Base-by-base conservation (phyloP, 2,113 vertebrate genomes). In the Chascanopsetta lugubris region DNA sequence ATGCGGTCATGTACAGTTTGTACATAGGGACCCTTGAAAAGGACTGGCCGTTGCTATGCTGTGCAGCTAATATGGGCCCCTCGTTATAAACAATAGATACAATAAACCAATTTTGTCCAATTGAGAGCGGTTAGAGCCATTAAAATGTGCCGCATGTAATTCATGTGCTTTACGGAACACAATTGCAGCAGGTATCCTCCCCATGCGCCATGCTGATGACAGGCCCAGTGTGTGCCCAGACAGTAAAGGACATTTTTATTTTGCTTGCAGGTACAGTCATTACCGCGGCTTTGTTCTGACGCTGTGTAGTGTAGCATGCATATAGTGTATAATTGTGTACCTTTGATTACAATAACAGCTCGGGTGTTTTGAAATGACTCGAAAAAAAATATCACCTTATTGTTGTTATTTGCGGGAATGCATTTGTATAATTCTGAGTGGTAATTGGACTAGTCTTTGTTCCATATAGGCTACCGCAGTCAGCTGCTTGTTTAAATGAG, bases 321-420 rank as follows among this genome's bases (percentile, higher is more conserved):
- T n/a, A 47, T 32, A 12, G 49, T 53, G 27, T 47, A n/a, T 54
- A 58, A 62, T 67, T 61, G 51, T 61, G 43, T 45, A 20, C 8
- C 15, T 60, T 72, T 88, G 63, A 81, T 81, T 77, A 25, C 47
- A 63, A 48, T 49, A 49, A 51, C 45, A 54, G n/a, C 51, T 61
- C 77, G 6, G 8, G 1, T 53, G n/a, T 47, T 17, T n/a, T 34
- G 21, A 30, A 51, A 60, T 56, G 8, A 53, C 30, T n/a, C 32
- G 21, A 30, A 51, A 60, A 51, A 8, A 53, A 26, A 60, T 29
- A 5, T 36, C 54, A 11, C 21, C 2, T 5, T 21, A 17, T 63
- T 30, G 2, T 69, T 60, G 47, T 72, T 70, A 55, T 43, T 70
- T 55, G 22, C 25, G n/a, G 47, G 61, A 15, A 58, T 27, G 55